Evolutionary conservation across 2,797 vertebrate species (phyloP).

Genomic region (Characodon lateralis): DNA sequence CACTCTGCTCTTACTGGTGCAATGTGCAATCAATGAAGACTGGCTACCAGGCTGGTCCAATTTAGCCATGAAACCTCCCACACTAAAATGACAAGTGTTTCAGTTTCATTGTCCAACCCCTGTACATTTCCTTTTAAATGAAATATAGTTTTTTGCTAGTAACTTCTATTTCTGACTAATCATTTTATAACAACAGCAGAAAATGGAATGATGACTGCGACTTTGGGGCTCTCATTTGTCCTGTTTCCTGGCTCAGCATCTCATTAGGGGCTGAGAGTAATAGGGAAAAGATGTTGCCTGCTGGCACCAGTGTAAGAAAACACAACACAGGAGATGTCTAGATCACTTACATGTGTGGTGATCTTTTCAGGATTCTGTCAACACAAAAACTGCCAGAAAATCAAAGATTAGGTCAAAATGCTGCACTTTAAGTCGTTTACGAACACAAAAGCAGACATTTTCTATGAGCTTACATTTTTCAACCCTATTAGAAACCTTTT

Average conservation of each 20-base stretch:
- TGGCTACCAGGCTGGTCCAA: too few relatives aligned
- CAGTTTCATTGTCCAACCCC: neutral
- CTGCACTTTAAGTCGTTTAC: neutral
- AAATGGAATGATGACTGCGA: slow-evolving; percentile 21
- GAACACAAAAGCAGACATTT: neutral
- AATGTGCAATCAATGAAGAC: too few relatives aligned
- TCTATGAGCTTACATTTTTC: neutral
- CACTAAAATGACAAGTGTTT: too few relatives aligned
- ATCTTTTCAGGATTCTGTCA: neutral
- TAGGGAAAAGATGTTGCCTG: slow-evolving; percentile 60
- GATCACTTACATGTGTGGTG: slow-evolving; percentile 34
- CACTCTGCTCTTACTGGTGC: too few relatives aligned
- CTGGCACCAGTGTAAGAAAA: slow-evolving; percentile 42
- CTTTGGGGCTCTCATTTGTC: slow-evolving; percentile 24
- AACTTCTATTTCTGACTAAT: slow-evolving; percentile 9
- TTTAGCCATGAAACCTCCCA: too few relatives aligned
- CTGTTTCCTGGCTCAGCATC: slow-evolving; percentile 22
- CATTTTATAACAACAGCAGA: slow-evolving; percentile 17
- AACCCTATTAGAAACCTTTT: neutral
- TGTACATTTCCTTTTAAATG: neutral
- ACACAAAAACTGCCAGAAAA: neutral
- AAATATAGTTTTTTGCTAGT: slow-evolving; percentile 6
- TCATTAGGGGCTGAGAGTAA: slow-evolving; percentile 38
- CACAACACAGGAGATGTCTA: slow-evolving; percentile 37
- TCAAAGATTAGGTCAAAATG: neutral